Evolutionary conservation across 2,113 vertebrate species (phyloP).

Genomic region (Meriones unguiculatus): DNA sequence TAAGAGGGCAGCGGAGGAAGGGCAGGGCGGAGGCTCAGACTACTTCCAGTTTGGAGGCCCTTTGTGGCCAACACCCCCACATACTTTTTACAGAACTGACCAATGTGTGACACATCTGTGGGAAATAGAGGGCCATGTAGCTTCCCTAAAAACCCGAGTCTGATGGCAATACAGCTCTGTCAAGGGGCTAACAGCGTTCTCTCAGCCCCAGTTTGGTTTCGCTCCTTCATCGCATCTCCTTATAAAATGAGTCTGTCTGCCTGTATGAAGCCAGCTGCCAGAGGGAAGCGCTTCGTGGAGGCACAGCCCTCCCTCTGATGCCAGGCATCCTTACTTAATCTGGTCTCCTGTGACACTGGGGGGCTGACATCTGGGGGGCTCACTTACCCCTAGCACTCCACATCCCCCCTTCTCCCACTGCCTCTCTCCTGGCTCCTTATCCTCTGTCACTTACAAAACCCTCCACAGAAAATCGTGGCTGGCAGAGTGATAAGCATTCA

Average conservation of each 20-base stretch:
- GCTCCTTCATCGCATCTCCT: constrained; percentile 66
- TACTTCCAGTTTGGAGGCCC: not conserved
- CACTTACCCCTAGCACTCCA: not conserved
- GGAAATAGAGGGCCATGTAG: constrained; percentile 37
- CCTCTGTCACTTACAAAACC: not conserved
- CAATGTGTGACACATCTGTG: not conserved
- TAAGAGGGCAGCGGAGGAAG: not conserved
- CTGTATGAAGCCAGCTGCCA: constrained; percentile 78
- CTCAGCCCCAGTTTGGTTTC: constrained; percentile 49
- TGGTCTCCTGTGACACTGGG: constrained; percentile 63
- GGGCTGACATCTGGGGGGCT: constrained; percentile 69
- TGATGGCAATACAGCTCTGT: constrained; percentile 52
- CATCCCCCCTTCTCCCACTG: no score
- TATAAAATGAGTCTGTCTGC: constrained; percentile 79
- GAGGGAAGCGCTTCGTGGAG: constrained; percentile 77
- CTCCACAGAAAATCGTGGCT: not conserved
- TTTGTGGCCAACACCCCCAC: not conserved
- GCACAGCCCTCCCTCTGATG: constrained; percentile 79
- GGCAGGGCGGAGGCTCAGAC: not conserved
- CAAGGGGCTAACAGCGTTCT: constrained; percentile 68
- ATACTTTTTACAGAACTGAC: not conserved
- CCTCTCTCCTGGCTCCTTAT: not conserved
- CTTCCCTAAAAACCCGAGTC: not conserved
- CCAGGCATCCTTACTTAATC: constrained; percentile 81
- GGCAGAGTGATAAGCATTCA: constrained; percentile 58